Base-by-base conservation (phyloP, 2,888 invertebrate genomes). In the Carpatolechia fugitivella region DNA sequence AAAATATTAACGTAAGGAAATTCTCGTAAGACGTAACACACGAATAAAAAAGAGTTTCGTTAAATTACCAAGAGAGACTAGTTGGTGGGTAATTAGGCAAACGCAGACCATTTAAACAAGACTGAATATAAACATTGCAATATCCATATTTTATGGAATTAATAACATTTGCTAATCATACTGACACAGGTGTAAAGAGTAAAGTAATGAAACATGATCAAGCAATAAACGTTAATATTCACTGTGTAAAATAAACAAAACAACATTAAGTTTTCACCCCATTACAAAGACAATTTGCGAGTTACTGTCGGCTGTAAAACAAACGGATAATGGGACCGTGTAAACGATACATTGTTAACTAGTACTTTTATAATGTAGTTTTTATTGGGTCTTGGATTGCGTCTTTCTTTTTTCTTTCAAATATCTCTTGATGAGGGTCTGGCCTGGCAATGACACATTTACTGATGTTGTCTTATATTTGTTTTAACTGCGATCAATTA, bases 321-420 rank as follows among this genome's bases (percentile, higher is more conserved):
- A 49, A 54, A 48, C 3, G 33, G 40, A 41, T 40, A 24, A 54
- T 54, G 49, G 40, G 47, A 20, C 33, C 33, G 35, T 13, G 46
- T 54, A 49, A 54, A 49, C 14, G 54, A 48, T 33, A 54, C 54
- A 40, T 33, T 49, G 54, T 54, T 44, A n/a, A 24, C 44, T 44
- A 13, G 29, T 6, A 29, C 24, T 44, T 44, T 44, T 44, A 44
- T 44, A 29, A 44, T 44, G 44, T n/a, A 29, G 44, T 24, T 44
- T 44, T 44, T 44, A 44, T 44, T 44, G 44, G 29, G 29, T 44
- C 44, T 44, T 29, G 44, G 11, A 44, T 29, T 29, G 13, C 44
- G 44, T 44, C 44, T 13, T 44, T 29, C 24, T 44, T 44, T 44
- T 44, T 29, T 44, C 29, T 44, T 44, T n/a, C n/a, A n/a, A n/a